Evolutionary conservation across 2,113 vertebrate species (phyloP).

Genomic region (Forbesichthys agassizii): DNA sequence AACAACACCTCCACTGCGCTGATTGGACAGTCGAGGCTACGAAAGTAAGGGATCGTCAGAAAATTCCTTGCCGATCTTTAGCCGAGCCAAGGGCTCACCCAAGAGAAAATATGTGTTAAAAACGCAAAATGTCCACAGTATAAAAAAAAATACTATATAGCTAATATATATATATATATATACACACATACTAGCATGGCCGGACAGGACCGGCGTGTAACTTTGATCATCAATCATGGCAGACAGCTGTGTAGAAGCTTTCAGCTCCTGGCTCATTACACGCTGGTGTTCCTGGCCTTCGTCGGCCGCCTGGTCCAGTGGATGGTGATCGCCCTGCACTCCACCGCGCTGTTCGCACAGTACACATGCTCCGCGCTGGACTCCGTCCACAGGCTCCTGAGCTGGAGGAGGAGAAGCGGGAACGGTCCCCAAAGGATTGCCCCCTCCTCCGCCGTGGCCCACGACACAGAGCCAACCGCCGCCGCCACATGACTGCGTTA

Average conservation of each 20-base stretch:
- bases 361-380: conserved; percentile 61
- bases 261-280: conserved; percentile 70
- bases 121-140: neutral
- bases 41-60: conserved; percentile 53
- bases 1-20: conserved; percentile 62
- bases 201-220: conserved; percentile 60
- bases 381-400: conserved; percentile 64
- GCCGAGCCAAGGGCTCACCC: neutral
- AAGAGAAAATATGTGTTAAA: neutral
- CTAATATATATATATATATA: conserved; percentile 7
- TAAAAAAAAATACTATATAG: neutral
- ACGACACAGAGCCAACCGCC: too few relatives aligned
- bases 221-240: conserved; percentile 62
- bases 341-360: conserved; percentile 63
- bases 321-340: conserved; percentile 63
- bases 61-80: conserved; percentile 14
- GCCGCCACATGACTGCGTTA: too few relatives aligned
- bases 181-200: conserved; percentile 42
- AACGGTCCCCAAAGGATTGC: conserved; percentile 29
- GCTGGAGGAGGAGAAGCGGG: conserved; percentile 53
- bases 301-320: conserved; percentile 60
- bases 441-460: neutral
- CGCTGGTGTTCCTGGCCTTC: conserved; percentile 60
- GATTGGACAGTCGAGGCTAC: conserved; percentile 67
- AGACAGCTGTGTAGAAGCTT: conserved; percentile 72